These are phyloP conservation scores for Malacosoma neustria DNA, from an alignment of 2,888 invertebrate genomes.

Conservation along the genomic window DNA sequence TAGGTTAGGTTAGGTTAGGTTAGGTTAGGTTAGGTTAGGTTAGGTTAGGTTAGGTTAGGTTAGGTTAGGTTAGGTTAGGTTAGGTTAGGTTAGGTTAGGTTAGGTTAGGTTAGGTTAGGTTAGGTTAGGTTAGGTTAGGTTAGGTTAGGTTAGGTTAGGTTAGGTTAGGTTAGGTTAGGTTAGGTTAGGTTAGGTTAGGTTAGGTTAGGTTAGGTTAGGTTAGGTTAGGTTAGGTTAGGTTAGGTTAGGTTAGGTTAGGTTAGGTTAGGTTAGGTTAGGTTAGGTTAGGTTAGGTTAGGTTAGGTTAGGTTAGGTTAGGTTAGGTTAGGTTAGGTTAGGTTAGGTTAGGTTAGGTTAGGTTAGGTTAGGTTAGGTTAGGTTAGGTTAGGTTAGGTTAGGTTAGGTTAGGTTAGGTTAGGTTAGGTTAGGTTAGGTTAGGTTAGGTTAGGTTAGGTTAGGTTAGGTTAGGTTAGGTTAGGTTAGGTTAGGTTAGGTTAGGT, in stretches of 20 bases:
- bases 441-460: constrained; percentile 8
- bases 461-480: constrained; percentile 9
- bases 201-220: constrained; percentile 4
- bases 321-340: constrained; percentile 8
- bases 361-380: constrained; percentile 7
- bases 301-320: constrained; percentile 9
- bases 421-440: constrained; percentile 9
- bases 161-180: constrained; percentile 14
- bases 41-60: constrained; percentile 7
- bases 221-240: no score
- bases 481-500: constrained; percentile 8
- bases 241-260: no score
- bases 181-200: constrained; percentile 12
- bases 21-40: constrained; percentile 6
- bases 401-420: constrained; percentile 7
- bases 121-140: constrained; percentile 14
- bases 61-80: constrained; percentile 10
- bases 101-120: constrained; percentile 10
- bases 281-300: constrained; percentile 8
- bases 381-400: constrained; percentile 3
- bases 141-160: constrained; percentile 15
- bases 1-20: constrained; percentile 12
- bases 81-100: constrained; percentile 11
- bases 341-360: constrained; percentile 7
- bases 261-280: constrained; percentile 9